phyloP scores from a whole-genome alignment of 1,140 invertebrate species.

The Steinernema feltiae region DNA sequence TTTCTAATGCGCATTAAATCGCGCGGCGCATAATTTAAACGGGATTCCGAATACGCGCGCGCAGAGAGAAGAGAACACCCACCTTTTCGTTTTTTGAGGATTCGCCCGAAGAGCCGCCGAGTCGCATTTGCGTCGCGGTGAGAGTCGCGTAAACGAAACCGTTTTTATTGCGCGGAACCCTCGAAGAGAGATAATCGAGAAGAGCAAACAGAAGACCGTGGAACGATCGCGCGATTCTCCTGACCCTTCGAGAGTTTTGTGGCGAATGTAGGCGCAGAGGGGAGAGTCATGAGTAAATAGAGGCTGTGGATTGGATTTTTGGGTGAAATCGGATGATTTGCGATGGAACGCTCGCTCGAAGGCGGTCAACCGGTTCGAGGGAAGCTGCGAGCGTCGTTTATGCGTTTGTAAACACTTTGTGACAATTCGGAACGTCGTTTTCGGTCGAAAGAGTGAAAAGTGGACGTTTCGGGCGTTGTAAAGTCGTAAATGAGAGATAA shows the following conservation, averaged over 20 bases:
- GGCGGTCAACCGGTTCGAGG: too few relatives aligned
- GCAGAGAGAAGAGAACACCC: too few relatives aligned
- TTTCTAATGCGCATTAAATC: constrained; percentile 7
- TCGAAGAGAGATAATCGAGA: neutral
- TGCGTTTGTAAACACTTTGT: too few relatives aligned
- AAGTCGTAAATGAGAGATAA: neutral
- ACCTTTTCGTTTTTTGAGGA: neutral
- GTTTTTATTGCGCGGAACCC: neutral
- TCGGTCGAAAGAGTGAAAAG: too few relatives aligned
- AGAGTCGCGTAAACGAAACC: too few relatives aligned
- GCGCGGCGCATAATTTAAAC: constrained; percentile 8
- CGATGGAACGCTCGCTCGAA: too few relatives aligned
- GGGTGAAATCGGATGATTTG: too few relatives aligned
- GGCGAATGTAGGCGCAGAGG: too few relatives aligned
- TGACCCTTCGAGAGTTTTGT: neutral
- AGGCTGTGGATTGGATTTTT: too few relatives aligned
- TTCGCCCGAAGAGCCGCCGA: too few relatives aligned
- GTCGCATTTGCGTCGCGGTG: neutral
- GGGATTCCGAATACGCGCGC: neutral
- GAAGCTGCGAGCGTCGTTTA: too few relatives aligned
- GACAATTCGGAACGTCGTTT: too few relatives aligned
- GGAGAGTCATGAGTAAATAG: neutral
- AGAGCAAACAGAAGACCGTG: neutral
- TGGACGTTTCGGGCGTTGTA: neutral
- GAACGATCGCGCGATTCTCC: neutral